Conservation (phyloP, 2,888 invertebrate species). For the Spodoptera picta region DNA sequence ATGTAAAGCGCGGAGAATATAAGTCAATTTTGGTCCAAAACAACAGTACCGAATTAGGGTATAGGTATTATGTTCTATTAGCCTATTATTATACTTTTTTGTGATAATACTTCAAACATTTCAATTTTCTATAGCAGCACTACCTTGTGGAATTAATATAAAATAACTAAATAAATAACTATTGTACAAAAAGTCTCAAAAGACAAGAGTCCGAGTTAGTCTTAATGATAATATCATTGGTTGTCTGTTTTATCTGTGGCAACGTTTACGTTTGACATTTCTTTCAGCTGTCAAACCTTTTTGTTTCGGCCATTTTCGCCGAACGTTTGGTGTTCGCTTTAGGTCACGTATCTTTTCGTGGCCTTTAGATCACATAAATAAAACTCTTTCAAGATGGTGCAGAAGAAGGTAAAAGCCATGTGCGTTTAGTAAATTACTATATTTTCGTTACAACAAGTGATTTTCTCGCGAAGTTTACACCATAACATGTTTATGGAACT, state of each 20-base stretch:
- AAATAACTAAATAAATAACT: no score
- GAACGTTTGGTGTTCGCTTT: conserved; percentile 83
- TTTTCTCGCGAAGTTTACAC: conserved; percentile 60
- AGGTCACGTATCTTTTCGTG: conserved; percentile 87
- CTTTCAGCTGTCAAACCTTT: conserved; percentile 69
- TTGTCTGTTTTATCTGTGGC: conserved; percentile 31
- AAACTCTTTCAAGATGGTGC: conserved; percentile 86
- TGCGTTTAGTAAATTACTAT: conserved; percentile 79
- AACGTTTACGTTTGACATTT: conserved; percentile 57
- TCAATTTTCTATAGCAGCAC: background rate
- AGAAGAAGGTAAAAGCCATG: conserved; percentile 88
- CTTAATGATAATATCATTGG: background rate
- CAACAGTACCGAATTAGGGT: no score
- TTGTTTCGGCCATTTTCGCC: conserved; percentile 87
- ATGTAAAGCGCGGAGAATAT: no score
- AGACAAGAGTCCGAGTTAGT: background rate
- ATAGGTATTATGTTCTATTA: no score
- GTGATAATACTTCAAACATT: no score
- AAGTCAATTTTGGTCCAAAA: no score
- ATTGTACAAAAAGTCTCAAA: conserved; percentile 17
- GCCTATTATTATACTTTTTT: no score
- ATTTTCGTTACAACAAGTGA: conserved; percentile 72
- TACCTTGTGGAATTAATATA: background rate
- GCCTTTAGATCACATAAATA: conserved; percentile 83
- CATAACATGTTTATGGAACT: conserved; percentile 64